phyloP scores from a whole-genome alignment of 2,888 invertebrate species.

The Lottia gigantea region DNA sequence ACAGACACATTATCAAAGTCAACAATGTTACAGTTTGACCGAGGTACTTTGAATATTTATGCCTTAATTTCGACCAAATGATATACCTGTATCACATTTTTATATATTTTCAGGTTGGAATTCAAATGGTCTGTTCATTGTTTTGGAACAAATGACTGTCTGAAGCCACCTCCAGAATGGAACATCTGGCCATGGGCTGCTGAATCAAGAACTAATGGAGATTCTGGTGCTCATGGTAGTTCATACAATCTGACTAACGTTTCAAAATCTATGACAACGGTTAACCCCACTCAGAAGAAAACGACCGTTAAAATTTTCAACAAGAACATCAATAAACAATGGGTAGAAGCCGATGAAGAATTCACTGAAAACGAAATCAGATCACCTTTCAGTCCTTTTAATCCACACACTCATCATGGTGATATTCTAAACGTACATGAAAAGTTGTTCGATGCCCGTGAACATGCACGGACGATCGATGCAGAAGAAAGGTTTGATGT shows the following conservation, averaged over 20 bases:
- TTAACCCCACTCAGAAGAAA: background rate
- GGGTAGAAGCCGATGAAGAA: background rate
- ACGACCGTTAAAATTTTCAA: background rate
- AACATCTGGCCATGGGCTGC: slow-evolving; percentile 25
- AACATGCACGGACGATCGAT: background rate
- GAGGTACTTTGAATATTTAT: too few species aligned
- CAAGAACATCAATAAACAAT: background rate
- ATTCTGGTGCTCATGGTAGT: background rate
- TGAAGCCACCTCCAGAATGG: slow-evolving; percentile 19
- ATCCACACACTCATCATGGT: background rate
- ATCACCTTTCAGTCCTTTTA: background rate
- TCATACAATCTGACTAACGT: background rate
- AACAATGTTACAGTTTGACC: too few species aligned
- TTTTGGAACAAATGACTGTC: slow-evolving; percentile 18
- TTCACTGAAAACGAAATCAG: background rate
- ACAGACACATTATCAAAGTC: too few species aligned
- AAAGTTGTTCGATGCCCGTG: background rate
- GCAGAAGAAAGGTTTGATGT: background rate
- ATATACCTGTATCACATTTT: too few species aligned
- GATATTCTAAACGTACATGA: background rate
- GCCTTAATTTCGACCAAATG: too few species aligned
- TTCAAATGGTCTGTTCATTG: slow-evolving; percentile 32
- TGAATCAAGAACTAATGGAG: background rate
- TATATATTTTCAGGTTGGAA: slow-evolving; percentile 25
- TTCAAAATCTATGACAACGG: background rate